These are phyloP conservation scores for Orchestia grillus DNA, from an alignment of 1,140 invertebrate genomes.

Conservation along the genomic window DNA sequence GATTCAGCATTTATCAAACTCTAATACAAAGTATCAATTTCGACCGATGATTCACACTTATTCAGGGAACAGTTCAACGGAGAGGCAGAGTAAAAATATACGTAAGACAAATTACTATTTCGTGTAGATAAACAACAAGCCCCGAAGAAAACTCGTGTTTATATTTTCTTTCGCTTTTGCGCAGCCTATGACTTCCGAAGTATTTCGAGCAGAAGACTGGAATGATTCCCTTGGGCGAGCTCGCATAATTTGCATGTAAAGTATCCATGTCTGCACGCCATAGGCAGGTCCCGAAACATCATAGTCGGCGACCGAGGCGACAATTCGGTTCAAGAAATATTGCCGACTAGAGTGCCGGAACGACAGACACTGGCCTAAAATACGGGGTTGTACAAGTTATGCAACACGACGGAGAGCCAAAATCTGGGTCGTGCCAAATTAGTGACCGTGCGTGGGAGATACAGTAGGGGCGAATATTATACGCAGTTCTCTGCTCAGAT, in stretches of 20 bases:
- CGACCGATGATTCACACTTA: too few species aligned
- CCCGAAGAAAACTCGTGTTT: background rate
- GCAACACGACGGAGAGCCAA: background rate
- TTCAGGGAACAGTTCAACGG: too few species aligned
- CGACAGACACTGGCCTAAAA: background rate
- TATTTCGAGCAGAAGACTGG: background rate
- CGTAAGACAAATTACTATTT: background rate
- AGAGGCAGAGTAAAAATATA: background rate
- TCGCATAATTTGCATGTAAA: constrained; percentile 32
- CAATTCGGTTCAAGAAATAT: constrained; percentile 3
- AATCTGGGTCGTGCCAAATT: background rate
- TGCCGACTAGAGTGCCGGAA: background rate
- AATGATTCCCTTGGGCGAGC: constrained; percentile 5
- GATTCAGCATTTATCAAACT: too few species aligned
- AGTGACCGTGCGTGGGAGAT: background rate
- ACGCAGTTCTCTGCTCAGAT: background rate
- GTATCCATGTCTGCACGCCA: constrained; percentile 38
- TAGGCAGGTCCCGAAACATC: background rate
- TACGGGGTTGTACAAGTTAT: background rate
- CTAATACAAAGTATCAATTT: too few species aligned
- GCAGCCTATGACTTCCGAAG: background rate
- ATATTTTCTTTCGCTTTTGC: background rate
- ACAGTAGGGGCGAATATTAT: background rate
- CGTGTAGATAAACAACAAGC: background rate
- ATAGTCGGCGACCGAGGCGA: background rate